A percentile compares a stretch with the other conserved stretches of the same genome.
These are phyloP conservation scores for Napeogenes inachia DNA, from an alignment of 2,888 invertebrate genomes.

Conservation along the genomic window DNA sequence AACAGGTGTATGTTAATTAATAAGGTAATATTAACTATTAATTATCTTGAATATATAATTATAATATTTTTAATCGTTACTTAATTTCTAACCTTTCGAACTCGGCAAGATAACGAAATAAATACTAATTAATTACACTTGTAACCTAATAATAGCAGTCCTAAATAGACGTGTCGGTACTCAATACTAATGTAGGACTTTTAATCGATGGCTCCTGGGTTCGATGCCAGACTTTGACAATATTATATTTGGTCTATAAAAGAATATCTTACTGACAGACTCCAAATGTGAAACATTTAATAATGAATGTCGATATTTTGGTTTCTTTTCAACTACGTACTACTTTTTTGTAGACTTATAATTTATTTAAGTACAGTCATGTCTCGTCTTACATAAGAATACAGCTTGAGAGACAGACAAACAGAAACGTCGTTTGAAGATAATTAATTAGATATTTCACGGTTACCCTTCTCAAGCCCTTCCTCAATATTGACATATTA, in stretches of 20 bases:
- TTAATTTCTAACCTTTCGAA: not conserved
- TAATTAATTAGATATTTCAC: not conserved
- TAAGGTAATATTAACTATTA: not conserved
- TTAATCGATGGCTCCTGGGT: no score
- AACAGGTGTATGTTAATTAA: not conserved
- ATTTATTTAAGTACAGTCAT: no score
- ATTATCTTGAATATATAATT: not conserved
- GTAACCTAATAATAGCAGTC: not conserved
- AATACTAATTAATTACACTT: not conserved
- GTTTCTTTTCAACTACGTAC: no score
- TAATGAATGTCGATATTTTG: no score
- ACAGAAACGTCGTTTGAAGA: not conserved
- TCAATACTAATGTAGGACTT: no score
- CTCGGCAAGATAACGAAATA: constrained; percentile 1
- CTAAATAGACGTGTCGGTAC: not conserved
- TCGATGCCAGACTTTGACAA: no score
- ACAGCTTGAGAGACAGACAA: not conserved
- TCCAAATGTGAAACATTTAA: no score
- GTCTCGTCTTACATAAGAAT: not conserved
- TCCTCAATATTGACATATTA: not conserved
- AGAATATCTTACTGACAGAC: no score
- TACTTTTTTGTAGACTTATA: no score
- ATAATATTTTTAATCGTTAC: not conserved
- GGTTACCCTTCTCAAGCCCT: constrained; percentile 1
- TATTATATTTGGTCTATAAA: no score